A percentile compares a stretch with the other conserved stretches of the same genome.
phyloP scores from a whole-genome alignment of 2,797 vertebrate genomes.

The Peromyscus attwateri region DNA sequence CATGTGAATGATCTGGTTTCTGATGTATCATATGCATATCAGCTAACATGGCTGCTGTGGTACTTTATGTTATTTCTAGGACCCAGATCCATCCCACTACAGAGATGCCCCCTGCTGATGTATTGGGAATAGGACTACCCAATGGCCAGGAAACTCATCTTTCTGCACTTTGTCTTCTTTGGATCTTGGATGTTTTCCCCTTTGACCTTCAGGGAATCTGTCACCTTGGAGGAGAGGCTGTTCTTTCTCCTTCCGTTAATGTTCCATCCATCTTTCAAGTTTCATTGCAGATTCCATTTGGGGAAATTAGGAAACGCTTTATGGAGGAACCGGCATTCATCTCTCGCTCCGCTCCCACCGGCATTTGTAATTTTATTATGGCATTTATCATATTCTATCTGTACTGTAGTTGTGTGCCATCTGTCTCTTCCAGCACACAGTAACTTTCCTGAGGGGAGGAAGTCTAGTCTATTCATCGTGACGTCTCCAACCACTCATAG shows the following conservation, averaged over 20 bases:
- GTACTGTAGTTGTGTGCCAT: not conserved
- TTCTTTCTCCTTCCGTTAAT: constrained; percentile 39
- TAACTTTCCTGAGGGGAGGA: constrained; percentile 64
- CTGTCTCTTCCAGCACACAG: constrained; percentile 60
- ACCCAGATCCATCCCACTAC: not conserved
- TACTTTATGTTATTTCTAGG: not conserved
- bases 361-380: constrained; percentile 73
- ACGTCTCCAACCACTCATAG: not conserved
- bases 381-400: constrained; percentile 68
- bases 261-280: constrained; percentile 66
- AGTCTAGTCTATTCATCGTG: constrained; percentile 20
- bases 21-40: not conserved
- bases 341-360: constrained; percentile 62
- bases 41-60: not conserved
- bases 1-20: not conserved
- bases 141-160: not conserved
- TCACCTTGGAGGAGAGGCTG: constrained; percentile 56
- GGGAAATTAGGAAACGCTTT: constrained; percentile 67
- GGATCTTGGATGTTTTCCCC: constrained; percentile 19
- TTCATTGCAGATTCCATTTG: constrained; percentile 71
- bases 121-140: not conserved
- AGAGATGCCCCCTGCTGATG: not conserved
- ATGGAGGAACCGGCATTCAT: constrained; percentile 53
- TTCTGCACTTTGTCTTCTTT: constrained; percentile 18
- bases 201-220: constrained; percentile 52